These are phyloP conservation scores for Serinus canaria DNA, from an alignment of 2,113 vertebrate species.

Conservation along the genomic window DNA sequence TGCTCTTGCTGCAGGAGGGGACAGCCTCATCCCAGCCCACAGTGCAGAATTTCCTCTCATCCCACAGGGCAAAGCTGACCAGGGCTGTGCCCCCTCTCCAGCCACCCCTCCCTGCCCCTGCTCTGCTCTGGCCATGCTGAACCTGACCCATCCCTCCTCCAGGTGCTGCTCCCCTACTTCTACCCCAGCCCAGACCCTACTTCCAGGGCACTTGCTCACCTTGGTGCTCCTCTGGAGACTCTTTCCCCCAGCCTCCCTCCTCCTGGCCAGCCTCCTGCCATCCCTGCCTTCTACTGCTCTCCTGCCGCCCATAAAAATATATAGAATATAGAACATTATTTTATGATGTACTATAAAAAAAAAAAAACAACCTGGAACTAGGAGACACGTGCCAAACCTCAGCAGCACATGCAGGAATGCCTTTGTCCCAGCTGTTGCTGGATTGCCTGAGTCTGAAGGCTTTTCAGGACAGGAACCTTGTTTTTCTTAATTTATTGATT, in stretches of 20 bases:
- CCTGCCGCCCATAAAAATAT: slow-evolving; percentile 27
- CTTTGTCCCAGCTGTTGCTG: slow-evolving; percentile 40
- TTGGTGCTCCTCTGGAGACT: not conserved
- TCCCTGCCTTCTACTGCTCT: slow-evolving; percentile 46
- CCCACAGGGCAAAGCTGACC: not conserved
- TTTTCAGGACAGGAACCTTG: not conserved
- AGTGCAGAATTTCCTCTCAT: rapidly evolving
- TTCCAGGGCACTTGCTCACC: not conserved
- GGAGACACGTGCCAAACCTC: slow-evolving; percentile 44
- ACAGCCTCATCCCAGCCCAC: not conserved
- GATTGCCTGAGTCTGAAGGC: not conserved
- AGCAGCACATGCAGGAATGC: slow-evolving; percentile 42
- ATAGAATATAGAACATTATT: slow-evolving; percentile 61
- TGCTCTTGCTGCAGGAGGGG: not conserved
- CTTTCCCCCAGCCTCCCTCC: not conserved
- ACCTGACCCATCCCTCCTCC: not conserved
- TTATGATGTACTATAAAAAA: slow-evolving; percentile 34
- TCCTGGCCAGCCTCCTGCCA: not conserved
- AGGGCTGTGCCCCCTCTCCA: rapidly evolving
- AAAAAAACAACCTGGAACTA: not conserved
- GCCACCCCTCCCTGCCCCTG: not conserved
- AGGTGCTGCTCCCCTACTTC: not conserved
- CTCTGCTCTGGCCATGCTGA: rapidly evolving
- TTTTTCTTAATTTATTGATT: not conserved
- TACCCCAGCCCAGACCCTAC: rapidly evolving